These are phyloP conservation scores for Platygyra sinensis DNA, from an alignment of 64 coral and sea anemone species.

Conservation along the genomic window DNA sequence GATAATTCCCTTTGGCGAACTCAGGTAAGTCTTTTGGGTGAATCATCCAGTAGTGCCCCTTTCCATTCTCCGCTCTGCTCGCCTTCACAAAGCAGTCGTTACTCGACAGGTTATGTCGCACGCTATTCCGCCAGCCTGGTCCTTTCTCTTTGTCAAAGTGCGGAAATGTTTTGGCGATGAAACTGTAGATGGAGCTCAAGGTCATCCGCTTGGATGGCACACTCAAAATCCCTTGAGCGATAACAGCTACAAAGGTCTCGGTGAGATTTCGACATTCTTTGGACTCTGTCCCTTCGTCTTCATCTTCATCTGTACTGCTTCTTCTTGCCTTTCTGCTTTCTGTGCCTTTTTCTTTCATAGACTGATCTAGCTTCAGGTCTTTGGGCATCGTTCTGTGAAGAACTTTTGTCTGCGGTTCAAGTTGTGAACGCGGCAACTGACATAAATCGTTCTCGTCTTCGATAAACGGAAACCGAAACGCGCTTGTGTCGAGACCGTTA, in stretches of 20 bases:
- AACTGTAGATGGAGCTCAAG: conserved; percentile 75
- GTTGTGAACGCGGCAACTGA: conserved; percentile 9
- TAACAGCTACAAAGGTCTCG: conserved; percentile 83
- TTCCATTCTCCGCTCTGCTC: conserved; percentile 78
- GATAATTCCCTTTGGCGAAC: conserved; percentile 81
- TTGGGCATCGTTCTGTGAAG: conserved; percentile 6
- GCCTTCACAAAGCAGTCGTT: conserved; percentile 91
- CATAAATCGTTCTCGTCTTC: conserved; percentile 2
- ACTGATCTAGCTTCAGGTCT: neutral
- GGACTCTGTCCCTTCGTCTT: conserved; percentile 2
- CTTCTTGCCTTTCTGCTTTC: neutral
- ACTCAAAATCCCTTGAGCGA: conserved; percentile 76
- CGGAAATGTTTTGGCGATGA: conserved; percentile 64
- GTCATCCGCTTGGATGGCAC: conserved; percentile 81
- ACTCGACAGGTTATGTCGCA: conserved; percentile 82
- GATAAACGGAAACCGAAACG: conserved; percentile 25
- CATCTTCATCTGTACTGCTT: conserved; percentile 27
- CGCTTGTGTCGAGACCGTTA: conserved; percentile 9
- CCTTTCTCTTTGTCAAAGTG: conserved; percentile 89
- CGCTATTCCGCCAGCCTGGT: conserved; percentile 82
- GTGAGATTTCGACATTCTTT: conserved; percentile 48
- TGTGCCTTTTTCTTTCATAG: neutral
- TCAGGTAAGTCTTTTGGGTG: conserved; percentile 86
- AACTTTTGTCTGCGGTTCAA: conserved; percentile 27
- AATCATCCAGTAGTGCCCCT: conserved; percentile 91